phyloP scores from a whole-genome alignment of 2,888 invertebrate genomes.

The Nebria brevicollis region DNA sequence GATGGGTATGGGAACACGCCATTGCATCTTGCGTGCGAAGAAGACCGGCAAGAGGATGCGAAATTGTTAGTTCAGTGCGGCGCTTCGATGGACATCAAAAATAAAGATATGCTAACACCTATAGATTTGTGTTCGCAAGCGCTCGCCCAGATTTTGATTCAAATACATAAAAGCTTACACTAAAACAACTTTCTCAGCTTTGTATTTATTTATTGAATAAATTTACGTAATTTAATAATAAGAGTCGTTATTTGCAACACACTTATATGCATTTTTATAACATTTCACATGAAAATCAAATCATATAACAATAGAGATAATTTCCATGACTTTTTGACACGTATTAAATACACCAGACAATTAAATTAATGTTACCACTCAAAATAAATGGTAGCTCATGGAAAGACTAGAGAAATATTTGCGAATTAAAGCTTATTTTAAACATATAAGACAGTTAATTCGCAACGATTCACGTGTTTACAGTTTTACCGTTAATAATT shows the following conservation, averaged over 20 bases:
- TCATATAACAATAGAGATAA: too few relatives aligned
- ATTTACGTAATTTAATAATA: background rate
- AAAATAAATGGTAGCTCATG: too few relatives aligned
- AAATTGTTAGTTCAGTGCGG: conserved; percentile 73
- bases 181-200: background rate
- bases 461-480: too few relatives aligned
- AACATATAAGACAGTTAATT: too few relatives aligned
- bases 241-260: background rate
- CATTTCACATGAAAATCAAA: too few relatives aligned
- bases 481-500: background rate
- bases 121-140: conserved; percentile 67
- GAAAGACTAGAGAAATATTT: too few relatives aligned
- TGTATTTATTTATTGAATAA: conserved; percentile 1
- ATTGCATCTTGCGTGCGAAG: conserved; percentile 86
- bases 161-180: background rate
- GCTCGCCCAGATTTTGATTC: conserved; percentile 17
- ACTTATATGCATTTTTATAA: background rate
- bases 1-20: conserved; percentile 82
- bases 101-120: conserved; percentile 76
- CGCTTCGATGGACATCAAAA: conserved; percentile 68
- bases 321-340: too few relatives aligned
- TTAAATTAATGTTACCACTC: too few relatives aligned
- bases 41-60: conserved; percentile 75
- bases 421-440: too few relatives aligned
- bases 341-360: too few relatives aligned